Percentiles rank a stretch among this genome's conserved stretches.
These are phyloP conservation scores for Gallinago stenura DNA, from an alignment of 2,797 vertebrate species.

Conservation along the genomic window DNA sequence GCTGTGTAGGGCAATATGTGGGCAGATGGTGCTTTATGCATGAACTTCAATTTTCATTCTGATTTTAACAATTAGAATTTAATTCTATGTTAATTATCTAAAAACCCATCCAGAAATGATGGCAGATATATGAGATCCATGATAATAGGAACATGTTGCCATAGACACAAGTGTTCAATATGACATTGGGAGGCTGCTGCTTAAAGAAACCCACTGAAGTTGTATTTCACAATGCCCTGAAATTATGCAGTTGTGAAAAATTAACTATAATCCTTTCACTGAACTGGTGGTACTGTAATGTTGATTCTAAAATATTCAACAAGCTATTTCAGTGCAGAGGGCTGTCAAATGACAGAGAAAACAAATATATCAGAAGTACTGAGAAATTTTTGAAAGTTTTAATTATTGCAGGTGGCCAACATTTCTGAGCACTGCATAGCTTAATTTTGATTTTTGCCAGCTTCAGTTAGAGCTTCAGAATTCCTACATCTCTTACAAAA, in stretches of 20 bases:
- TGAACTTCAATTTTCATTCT: slow-evolving; percentile 50
- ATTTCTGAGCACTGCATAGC: not conserved
- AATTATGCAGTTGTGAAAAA: slow-evolving; percentile 68
- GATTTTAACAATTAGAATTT: slow-evolving; percentile 32
- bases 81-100: slow-evolving; percentile 55
- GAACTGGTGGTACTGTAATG: not conserved
- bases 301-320: slow-evolving; percentile 53
- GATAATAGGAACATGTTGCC: slow-evolving; percentile 71
- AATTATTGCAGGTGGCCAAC: not conserved
- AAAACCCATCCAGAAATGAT: slow-evolving; percentile 20
- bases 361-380: not conserved
- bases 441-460: not conserved
- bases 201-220: slow-evolving; percentile 58
- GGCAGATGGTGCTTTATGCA: not conserved
- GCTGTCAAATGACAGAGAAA: slow-evolving; percentile 44
- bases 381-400: slow-evolving; percentile 13
- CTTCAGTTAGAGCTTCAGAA: not conserved
- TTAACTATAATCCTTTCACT: slow-evolving; percentile 65
- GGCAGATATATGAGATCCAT: slow-evolving; percentile 56
- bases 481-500: not conserved
- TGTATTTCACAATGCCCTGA: slow-evolving; percentile 59
- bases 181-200: slow-evolving; percentile 42
- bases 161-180: slow-evolving; percentile 75
- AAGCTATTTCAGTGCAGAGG: slow-evolving; percentile 7
- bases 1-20: not conserved